These are phyloP conservation scores for Orycteropus afer DNA, from an alignment of 2,113 vertebrate species.

Conservation along the genomic window DNA sequence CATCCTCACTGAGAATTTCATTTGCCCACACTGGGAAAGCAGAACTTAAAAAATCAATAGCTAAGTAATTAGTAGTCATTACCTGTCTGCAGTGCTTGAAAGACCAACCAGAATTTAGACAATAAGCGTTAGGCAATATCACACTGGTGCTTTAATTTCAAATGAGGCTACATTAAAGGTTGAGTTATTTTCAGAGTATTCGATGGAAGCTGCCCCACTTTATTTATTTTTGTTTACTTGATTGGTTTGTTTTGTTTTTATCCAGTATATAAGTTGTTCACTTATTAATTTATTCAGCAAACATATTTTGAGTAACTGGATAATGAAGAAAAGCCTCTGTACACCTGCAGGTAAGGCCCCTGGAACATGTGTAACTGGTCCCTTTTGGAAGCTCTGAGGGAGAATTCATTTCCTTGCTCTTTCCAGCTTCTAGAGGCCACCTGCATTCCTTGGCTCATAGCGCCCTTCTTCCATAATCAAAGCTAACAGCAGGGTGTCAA, in stretches of 20 bases:
- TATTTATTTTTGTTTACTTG: constrained; percentile 20
- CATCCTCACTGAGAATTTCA: not conserved
- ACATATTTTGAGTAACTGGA: not conserved
- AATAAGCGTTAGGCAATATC: constrained; percentile 33
- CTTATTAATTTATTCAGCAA: constrained; percentile 1
- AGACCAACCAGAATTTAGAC: constrained; percentile 28
- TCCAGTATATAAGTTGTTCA: not conserved
- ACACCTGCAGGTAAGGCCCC: not conserved
- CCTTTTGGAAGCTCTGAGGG: not conserved
- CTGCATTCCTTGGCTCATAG: not conserved
- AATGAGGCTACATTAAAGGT: constrained; percentile 38
- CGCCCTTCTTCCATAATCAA: not conserved
- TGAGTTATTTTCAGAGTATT: constrained; percentile 46
- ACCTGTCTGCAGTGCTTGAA: constrained; percentile 38
- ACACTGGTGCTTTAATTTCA: constrained; percentile 27
- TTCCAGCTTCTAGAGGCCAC: not conserved
- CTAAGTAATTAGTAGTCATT: constrained; percentile 57
- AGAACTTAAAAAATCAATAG: constrained; percentile 30
- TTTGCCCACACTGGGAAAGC: not conserved
- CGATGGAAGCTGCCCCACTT: not conserved
- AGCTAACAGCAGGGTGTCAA: not conserved
- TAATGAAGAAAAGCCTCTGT: not conserved
- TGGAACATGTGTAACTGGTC: not conserved
- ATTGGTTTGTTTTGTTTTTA: not conserved
- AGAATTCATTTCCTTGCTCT: not conserved